Percentiles rank a stretch among this genome's conserved stretches.
phyloP scores from a whole-genome alignment of 2,113 vertebrate species.

The Dascyllus trimaculatus region DNA sequence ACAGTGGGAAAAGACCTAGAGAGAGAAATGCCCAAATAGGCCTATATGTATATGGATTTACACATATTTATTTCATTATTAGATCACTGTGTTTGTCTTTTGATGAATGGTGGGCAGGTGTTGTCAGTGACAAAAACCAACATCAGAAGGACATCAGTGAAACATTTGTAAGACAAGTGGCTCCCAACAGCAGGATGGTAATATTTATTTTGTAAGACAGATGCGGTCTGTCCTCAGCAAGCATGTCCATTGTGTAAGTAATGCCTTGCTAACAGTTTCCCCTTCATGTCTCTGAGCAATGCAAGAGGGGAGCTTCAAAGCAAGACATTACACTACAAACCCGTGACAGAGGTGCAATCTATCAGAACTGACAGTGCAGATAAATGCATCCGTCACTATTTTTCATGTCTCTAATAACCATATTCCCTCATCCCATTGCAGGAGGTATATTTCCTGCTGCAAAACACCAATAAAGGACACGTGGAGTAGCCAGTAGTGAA shows the following conservation, averaged over 20 bases:
- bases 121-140: constrained; percentile 31
- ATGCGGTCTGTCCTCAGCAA: constrained; percentile 42
- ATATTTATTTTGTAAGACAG: constrained; percentile 59
- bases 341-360: constrained; percentile 45
- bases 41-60: background rate
- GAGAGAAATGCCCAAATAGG: background rate
- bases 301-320: constrained; percentile 40
- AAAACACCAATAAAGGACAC: constrained; percentile 15
- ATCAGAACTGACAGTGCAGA: constrained; percentile 58
- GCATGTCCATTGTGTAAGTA: constrained; percentile 42
- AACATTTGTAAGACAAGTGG: constrained; percentile 40
- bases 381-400: constrained; percentile 56
- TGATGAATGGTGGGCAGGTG: constrained; percentile 8
- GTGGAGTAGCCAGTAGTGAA: background rate
- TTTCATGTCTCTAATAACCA: constrained; percentile 52
- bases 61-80: constrained; percentile 6
- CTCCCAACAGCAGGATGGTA: constrained; percentile 16
- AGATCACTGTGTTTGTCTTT: background rate
- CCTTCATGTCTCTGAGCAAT: constrained; percentile 36
- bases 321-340: constrained; percentile 45
- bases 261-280: constrained; percentile 46
- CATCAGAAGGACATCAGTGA: constrained; percentile 8
- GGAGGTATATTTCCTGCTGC: background rate
- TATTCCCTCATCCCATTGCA: constrained; percentile 3
- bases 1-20: no score